Evolutionary conservation across 2,113 vertebrate species (phyloP).

Genomic region (Phyllopteryx taeniolatus): DNA sequence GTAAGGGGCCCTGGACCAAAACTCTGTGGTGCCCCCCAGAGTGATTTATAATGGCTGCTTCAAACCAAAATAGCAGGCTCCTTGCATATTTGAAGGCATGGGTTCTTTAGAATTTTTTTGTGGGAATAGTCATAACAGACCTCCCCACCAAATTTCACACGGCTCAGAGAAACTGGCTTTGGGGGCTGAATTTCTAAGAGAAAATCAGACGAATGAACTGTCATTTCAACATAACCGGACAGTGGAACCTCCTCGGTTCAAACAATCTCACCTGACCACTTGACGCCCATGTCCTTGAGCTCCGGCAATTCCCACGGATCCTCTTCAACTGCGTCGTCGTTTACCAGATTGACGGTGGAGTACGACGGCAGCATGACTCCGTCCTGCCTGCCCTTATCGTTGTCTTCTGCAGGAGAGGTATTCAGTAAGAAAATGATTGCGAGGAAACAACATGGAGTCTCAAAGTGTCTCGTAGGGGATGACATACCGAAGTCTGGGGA

Average conservation of each 20-base stretch:
- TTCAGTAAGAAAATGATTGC: not conserved
- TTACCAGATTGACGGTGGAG: constrained; percentile 79
- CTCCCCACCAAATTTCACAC: not conserved
- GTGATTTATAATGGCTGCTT: not conserved
- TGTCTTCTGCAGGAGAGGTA: constrained; percentile 42
- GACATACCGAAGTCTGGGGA: constrained; percentile 45
- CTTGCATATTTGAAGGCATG: not conserved
- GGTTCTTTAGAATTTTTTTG: not conserved
- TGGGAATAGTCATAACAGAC: not conserved
- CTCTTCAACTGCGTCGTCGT: constrained; percentile 23
- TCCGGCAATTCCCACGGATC: constrained; percentile 89
- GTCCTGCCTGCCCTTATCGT: constrained; percentile 69
- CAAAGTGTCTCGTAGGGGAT: not conserved
- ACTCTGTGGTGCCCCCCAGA: not conserved
- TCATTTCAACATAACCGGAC: too few species aligned
- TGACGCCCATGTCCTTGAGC: constrained; percentile 78
- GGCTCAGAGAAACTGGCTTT: not conserved
- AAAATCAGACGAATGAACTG: not conserved
- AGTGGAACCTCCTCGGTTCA: not conserved
- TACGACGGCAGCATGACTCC: constrained; percentile 68
- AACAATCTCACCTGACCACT: constrained; percentile 86
- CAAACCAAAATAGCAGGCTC: not conserved
- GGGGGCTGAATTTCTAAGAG: not conserved
- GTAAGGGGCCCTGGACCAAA: not conserved
- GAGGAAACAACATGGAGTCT: not conserved